These are phyloP conservation scores for Crotalus tigris DNA, from an alignment of 2,113 vertebrate species.

Conservation along the genomic window DNA sequence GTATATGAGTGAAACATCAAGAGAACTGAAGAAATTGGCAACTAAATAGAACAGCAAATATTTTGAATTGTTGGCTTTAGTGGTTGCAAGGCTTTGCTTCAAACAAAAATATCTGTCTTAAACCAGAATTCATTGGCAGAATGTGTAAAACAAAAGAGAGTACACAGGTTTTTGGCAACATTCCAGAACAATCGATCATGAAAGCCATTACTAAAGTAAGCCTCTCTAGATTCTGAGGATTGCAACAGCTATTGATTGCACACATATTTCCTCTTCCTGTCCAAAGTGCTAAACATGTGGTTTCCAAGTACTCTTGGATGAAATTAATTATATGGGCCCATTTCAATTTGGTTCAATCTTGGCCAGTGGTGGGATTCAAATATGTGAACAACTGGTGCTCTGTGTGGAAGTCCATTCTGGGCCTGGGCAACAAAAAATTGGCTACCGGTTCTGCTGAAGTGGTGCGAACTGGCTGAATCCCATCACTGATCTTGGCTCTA, in stretches of 20 bases:
- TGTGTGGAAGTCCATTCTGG: no score
- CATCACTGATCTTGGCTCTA: background rate
- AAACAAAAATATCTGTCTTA: background rate
- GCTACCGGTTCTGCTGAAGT: no score
- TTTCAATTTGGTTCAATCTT: background rate
- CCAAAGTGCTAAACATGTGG: background rate
- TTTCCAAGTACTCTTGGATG: background rate
- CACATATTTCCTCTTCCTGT: background rate
- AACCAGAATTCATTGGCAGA: background rate
- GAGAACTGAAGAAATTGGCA: background rate
- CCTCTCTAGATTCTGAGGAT: background rate
- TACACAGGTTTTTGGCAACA: background rate
- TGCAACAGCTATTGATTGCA: background rate
- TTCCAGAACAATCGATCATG: background rate
- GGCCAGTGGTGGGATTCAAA: background rate
- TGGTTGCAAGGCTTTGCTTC: background rate
- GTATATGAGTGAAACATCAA: background rate
- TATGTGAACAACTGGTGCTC: no score
- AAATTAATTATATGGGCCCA: background rate
- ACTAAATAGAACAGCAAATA: background rate
- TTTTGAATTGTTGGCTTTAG: background rate
- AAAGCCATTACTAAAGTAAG: background rate
- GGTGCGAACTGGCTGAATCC: no score
- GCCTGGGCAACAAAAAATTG: no score
- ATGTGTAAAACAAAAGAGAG: background rate